Evolutionary conservation across 1,140 invertebrate species (phyloP), one percentile per base, ranked within the genome.

Genomic region (Macrocentrus cingulum): DNA sequence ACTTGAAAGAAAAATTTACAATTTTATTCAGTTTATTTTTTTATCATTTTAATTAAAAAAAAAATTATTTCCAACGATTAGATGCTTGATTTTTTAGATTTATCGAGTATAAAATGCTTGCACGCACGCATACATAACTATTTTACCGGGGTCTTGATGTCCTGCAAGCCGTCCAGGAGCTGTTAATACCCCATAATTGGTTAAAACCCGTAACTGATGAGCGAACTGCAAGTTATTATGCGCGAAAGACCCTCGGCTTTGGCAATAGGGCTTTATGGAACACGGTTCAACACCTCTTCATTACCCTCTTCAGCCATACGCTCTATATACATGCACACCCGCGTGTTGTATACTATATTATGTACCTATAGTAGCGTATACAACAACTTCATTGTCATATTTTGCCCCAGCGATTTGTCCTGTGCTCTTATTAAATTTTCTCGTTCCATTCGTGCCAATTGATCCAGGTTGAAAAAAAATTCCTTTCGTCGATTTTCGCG

Each of bases 171-270:
- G 6, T 6, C 29, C 29, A 34, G 29, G 23, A 59, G 50, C 36
- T 25, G 54, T 64, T 61, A 55, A 64, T 64, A 64, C 52, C 29
- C 20, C 41, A 56, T 76, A 71, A 80, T 80, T 79, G 75, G 70
- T 73, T 80, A 79, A 80, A 77, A 77, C 76, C 76, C 75, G 76
- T 79, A 72, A 79, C 70, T 74, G 74, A 79, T 74, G 69, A 77
- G 69, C 68, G 71, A 72, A 69, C 75, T 70, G 66, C 68, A 70
- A 73, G 70, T 77, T 76, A 79, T 79, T 76, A 78, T 75, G 68
- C 66, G 56, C 69, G 25, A 52, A 57, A 70, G 67, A 70, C 71
- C 73, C 71, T 72, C 63, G 67, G 68, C 70, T 67, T 71, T 56
- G 64, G 46, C 56, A 58, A 58, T 51, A 58, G 56, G 48, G 70